Percentiles rank a stretch among this genome's conserved stretches.
These are phyloP conservation scores for Eustalomyia histrio DNA, from an alignment of 2,888 invertebrate species.

Conservation along the genomic window DNA sequence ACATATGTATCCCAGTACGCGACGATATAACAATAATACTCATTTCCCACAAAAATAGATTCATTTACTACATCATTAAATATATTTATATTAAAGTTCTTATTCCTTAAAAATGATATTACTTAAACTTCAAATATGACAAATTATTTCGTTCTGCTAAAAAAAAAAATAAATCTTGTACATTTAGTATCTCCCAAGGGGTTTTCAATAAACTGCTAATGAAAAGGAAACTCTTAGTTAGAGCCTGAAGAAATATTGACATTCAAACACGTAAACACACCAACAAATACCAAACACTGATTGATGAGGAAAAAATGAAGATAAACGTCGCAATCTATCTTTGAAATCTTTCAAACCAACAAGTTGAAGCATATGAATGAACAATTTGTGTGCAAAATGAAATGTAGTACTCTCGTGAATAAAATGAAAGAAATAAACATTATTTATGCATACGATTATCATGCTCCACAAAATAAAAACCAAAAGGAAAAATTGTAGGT, in stretches of 20 bases:
- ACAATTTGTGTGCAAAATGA: conserved; percentile 34
- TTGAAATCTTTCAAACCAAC: conserved; percentile 50
- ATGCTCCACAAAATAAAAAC: conserved; percentile 38
- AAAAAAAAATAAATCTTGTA: background rate
- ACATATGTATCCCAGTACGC: too few relatives aligned
- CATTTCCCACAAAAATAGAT: too few relatives aligned
- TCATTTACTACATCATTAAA: too few relatives aligned
- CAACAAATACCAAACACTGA: conserved; percentile 58
- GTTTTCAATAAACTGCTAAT: conserved; percentile 56
- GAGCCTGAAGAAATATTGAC: conserved; percentile 49
- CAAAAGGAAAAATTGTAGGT: conserved; percentile 58
- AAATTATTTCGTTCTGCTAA: background rate
- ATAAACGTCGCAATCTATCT: conserved; percentile 65
- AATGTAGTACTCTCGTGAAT: conserved; percentile 18
- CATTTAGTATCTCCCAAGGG: conserved; percentile 42
- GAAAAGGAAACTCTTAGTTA: conserved; percentile 56
- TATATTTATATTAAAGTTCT: background rate
- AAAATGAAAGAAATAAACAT: conserved; percentile 46
- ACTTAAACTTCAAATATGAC: background rate
- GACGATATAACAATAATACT: too few relatives aligned
- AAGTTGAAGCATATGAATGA: conserved; percentile 28
- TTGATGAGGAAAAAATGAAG: conserved; percentile 64
- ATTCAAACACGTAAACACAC: conserved; percentile 55
- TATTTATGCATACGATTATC: conserved; percentile 63
- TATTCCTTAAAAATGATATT: background rate